These are phyloP conservation scores for Crambe crambe DNA, from an alignment of 37 sponge, comb jelly and placozoan species.

Conservation along the genomic window DNA sequence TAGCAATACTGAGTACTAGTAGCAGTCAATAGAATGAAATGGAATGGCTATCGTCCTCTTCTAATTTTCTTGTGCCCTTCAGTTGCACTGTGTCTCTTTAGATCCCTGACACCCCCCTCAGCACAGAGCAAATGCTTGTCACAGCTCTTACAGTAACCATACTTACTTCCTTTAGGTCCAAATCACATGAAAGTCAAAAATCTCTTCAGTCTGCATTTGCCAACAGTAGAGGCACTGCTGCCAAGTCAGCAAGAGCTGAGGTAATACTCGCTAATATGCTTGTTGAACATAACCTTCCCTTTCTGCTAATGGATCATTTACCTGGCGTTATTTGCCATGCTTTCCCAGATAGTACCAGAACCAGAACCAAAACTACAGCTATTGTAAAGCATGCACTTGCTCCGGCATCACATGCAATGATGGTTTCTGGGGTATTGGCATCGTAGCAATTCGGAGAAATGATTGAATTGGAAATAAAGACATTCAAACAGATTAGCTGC, in stretches of 20 bases:
- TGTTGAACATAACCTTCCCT: conserved; percentile 26
- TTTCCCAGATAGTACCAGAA: conserved; percentile 1
- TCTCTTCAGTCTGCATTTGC: not conserved
- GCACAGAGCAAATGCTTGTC: not conserved
- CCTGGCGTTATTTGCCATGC: conserved; percentile 19
- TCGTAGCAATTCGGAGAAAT: not conserved
- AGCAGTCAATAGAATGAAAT: not conserved
- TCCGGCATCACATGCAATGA: not conserved
- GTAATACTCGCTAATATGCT: not conserved
- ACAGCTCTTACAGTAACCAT: too few relatives aligned
- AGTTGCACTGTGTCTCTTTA: not conserved
- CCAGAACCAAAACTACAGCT: conserved; percentile 7
- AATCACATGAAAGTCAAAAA: not conserved
- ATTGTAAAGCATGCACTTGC: not conserved
- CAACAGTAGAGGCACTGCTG: not conserved
- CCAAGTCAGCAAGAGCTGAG: conserved; percentile 20
- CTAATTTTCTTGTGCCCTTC: not conserved
- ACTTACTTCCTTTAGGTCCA: too few relatives aligned
- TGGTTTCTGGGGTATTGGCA: not conserved
- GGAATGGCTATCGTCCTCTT: not conserved
- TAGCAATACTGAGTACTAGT: not conserved
- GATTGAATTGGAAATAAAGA: not conserved
- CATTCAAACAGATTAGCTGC: conserved; percentile 13
- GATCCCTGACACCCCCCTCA: not conserved
- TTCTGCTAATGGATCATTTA: conserved; percentile 5